These are phyloP conservation scores for Henricia sp. DNA, from an alignment of 53 echinoderm and acorn worm genomes.

Conservation along the genomic window DNA sequence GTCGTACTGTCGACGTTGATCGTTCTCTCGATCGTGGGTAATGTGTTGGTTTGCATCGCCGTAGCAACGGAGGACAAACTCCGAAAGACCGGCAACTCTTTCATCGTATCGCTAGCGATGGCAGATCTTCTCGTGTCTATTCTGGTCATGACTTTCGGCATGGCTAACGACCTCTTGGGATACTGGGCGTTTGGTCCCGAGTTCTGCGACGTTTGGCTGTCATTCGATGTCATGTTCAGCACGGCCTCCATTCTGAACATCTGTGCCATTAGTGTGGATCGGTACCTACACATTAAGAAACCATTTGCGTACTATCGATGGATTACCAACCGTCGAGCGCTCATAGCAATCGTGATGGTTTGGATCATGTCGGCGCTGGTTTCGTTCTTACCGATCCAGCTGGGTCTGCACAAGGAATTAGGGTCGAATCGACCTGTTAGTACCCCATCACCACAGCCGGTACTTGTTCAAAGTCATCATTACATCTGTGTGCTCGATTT, in stretches of 20 bases:
- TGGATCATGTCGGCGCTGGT: slow-evolving; percentile 93
- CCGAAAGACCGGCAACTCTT: slow-evolving; percentile 88
- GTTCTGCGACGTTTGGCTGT: slow-evolving; percentile 96
- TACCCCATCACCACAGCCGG: slow-evolving; percentile 16
- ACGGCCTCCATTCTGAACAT: slow-evolving; percentile 98
- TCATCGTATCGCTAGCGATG: slow-evolving; percentile 96
- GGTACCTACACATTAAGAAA: slow-evolving; percentile 96
- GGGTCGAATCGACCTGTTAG: not conserved
- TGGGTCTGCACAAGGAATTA: slow-evolving; percentile 82
- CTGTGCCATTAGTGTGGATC: slow-evolving; percentile 95
- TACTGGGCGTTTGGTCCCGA: slow-evolving; percentile 86
- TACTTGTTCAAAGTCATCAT: slow-evolving; percentile 25
- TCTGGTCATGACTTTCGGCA: slow-evolving; percentile 96
- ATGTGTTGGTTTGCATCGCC: slow-evolving; percentile 94
- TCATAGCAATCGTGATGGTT: slow-evolving; percentile 78
- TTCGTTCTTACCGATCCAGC: slow-evolving; percentile 95
- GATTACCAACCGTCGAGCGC: slow-evolving; percentile 83
- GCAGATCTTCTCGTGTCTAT: slow-evolving; percentile 96
- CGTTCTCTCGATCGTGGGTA: slow-evolving; percentile 90
- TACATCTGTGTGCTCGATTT: slow-evolving; percentile 86
- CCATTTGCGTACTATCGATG: slow-evolving; percentile 95
- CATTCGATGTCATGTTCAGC: slow-evolving; percentile 98
- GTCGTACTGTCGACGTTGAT: slow-evolving; percentile 75
- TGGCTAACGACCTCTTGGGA: slow-evolving; percentile 91
- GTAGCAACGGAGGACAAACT: slow-evolving; percentile 93